Conservation (phyloP, 2,888 invertebrate species). For the Abrostola triplasia region DNA sequence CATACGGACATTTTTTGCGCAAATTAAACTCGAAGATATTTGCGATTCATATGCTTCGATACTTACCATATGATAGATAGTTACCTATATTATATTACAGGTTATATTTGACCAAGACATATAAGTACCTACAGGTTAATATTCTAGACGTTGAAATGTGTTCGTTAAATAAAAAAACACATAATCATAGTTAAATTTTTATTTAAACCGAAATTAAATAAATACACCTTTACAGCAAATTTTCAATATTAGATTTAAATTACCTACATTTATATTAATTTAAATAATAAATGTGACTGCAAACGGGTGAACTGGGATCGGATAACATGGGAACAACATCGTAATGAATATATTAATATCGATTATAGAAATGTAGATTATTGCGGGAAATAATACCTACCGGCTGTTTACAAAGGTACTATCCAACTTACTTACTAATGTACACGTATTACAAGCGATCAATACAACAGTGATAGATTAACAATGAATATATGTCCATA, state of each 20-base stretch:
- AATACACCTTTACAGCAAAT: slow-evolving; percentile 84
- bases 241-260: slow-evolving; percentile 78
- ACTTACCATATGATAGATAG: too few relatives aligned
- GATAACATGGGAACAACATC: slow-evolving; percentile 42
- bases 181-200: slow-evolving; percentile 73
- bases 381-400: slow-evolving; percentile 36
- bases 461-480: slow-evolving; percentile 62
- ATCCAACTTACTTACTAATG: slow-evolving; percentile 34
- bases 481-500: slow-evolving; percentile 61
- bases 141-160: too few relatives aligned
- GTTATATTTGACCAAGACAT: too few relatives aligned
- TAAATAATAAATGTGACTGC: slow-evolving; percentile 87
- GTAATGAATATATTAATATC: slow-evolving; percentile 11
- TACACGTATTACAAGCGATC: slow-evolving; percentile 60
- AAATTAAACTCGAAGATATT: too few relatives aligned
- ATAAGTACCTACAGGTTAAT: too few relatives aligned
- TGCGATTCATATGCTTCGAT: too few relatives aligned
- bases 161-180: slow-evolving; percentile 61
- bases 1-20: too few relatives aligned
- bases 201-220: slow-evolving; percentile 84
- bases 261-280: slow-evolving; percentile 69
- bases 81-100: too few relatives aligned
- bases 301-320: slow-evolving; percentile 61
- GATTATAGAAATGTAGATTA: slow-evolving; percentile 26
- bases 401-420: slow-evolving; percentile 29